Base-by-base conservation (phyloP, 2,888 invertebrate species). In the Chaetogeoica ovagalla region DNA sequence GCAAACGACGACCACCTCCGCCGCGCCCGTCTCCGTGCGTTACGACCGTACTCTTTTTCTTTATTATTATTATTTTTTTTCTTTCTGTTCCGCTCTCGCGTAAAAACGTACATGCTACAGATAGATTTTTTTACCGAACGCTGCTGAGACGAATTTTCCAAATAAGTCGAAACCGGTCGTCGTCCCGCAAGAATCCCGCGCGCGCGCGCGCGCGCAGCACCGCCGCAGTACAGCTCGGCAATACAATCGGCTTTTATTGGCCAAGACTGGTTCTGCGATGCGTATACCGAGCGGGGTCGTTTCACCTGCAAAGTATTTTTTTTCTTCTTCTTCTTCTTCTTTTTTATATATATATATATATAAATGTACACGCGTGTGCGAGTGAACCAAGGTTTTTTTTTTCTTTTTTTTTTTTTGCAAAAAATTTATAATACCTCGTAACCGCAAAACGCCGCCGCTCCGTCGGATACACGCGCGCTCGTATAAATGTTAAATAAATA, bases 81-180 rank as follows among this genome's bases (percentile, higher is more conserved):
- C 43, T 7, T 6, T 17, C 52, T 15, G 15, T 17, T 21, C 71
- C 19, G 17, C 21, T 19, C 17, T 19, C 17, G 13, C 17, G 7
- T 48, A 48, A 76, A 76, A 76, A 77, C 63, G 79, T 70, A 79
- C 79, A 71, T 71, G 79, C 79, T 71, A 79, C 71, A 43, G 79
- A 63, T 70, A 63, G 63, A 70, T 43, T 70, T 77, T 70, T 77
- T 63, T 65, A 39, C 79, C 23, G 63, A n/a, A n/a, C n/a, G n/a
- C n/a, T n/a, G n/a, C n/a, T n/a, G n/a, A 30, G 70, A 79, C 79
- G 65, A 71, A 79, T 79, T 79, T 79, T 79, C 79, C 79, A 79
- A 79, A 79, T 79, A 79, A 70, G 79, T 79, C 79, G 79, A 79
- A 79, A 79, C 79, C 79, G 79, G 79, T 68, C 79, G 77, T 66